Evolutionary conservation across 2,888 invertebrate genomes (phyloP).

Genomic region (Allophyes oxyacanthae): DNA sequence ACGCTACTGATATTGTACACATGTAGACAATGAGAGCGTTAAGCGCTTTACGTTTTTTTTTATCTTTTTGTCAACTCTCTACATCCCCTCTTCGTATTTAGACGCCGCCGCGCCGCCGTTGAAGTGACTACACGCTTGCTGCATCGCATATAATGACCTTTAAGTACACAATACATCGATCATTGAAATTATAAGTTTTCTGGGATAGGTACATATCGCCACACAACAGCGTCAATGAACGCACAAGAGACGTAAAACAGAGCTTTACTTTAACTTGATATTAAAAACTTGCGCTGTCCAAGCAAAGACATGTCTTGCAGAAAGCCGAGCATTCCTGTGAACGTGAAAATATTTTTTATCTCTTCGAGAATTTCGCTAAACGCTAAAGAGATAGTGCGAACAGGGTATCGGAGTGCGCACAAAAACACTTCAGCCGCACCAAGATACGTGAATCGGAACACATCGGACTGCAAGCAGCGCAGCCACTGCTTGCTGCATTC

Average conservation of each 20-base stretch:
- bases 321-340: slow-evolving; percentile 67
- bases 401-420: slow-evolving; percentile 77
- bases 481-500: slow-evolving; percentile 46
- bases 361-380: slow-evolving; percentile 76
- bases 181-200: slow-evolving; percentile 57
- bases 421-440: slow-evolving; percentile 72
- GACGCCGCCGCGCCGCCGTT: slow-evolving; percentile 63
- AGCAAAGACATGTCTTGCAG: slow-evolving; percentile 68
- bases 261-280: slow-evolving; percentile 20
- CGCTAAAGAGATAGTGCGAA: slow-evolving; percentile 78
- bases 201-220: slow-evolving; percentile 52
- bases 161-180: slow-evolving; percentile 36
- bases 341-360: slow-evolving; percentile 76
- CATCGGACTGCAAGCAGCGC: slow-evolving; percentile 43
- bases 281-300: slow-evolving; percentile 33
- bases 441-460: slow-evolving; percentile 54
- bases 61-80: slow-evolving; percentile 71
- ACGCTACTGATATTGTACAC: slow-evolving; percentile 56
- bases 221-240: slow-evolving; percentile 39
- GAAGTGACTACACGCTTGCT: slow-evolving; percentile 48
- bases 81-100: slow-evolving; percentile 67
- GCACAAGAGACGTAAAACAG: slow-evolving; percentile 14
- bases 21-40: slow-evolving; percentile 79
- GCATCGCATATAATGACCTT: slow-evolving; percentile 29
- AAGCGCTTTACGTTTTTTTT: slow-evolving; percentile 86